Conservation (phyloP, 2,888 invertebrate species). For the Aelia acuminata region DNA sequence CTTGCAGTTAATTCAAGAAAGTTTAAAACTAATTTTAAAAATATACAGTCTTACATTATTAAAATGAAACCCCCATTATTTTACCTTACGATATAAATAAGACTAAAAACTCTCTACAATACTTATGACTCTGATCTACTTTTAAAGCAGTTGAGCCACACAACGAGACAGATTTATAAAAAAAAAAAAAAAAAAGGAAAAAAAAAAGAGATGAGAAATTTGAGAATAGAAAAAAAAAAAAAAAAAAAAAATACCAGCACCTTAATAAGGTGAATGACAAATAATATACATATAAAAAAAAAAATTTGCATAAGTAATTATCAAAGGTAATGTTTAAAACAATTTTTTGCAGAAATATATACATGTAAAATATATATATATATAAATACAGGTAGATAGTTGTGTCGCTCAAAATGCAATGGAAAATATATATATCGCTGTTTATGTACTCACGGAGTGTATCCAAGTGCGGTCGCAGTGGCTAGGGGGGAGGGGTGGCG, state of each 20-base stretch:
- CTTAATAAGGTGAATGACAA: not conserved
- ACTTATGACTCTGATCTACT: constrained; percentile 28
- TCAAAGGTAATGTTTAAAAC: too few relatives aligned
- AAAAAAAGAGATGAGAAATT: too few relatives aligned
- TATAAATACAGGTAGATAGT: not conserved
- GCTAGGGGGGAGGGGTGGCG: constrained; percentile 78
- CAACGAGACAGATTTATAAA: not conserved
- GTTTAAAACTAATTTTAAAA: not conserved
- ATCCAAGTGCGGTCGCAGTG: constrained; percentile 85
- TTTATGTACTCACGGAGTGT: constrained; percentile 85
- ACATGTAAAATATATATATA: not conserved
- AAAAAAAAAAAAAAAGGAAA: not conserved
- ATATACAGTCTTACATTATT: not conserved
- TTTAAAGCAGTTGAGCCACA: constrained; percentile 41
- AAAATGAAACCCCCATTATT: not conserved
- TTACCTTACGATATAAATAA: not conserved
- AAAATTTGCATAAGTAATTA: too few relatives aligned
- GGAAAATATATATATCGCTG: constrained; percentile 54
- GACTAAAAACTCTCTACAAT: not conserved
- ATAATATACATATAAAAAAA: too few relatives aligned
- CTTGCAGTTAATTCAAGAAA: not conserved
- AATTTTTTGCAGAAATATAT: not conserved
- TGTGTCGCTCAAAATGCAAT: constrained; percentile 33
- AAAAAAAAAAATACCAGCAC: not conserved
- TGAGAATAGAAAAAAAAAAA: not conserved